Evolutionary conservation across 2,888 invertebrate species (phyloP), one percentile per base, ranked within the genome.

Genomic region (Busseola fusca): DNA sequence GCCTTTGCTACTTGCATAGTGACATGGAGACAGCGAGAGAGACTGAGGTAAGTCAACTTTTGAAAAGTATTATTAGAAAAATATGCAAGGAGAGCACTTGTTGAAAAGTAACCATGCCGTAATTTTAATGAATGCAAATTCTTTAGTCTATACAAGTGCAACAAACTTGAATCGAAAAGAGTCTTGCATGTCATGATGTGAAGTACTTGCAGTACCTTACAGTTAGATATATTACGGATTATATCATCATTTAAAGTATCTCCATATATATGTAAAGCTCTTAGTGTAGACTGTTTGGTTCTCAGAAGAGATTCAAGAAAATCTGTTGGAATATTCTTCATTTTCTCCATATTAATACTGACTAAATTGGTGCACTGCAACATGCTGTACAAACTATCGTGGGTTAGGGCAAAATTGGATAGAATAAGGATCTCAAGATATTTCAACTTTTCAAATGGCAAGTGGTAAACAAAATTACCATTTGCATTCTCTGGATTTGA

Each of bases 181-280:
- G 95, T 96, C 88, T 96, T 96, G 80, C 96, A 96, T 50, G 96
- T 96, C 93, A 96, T 96, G 71, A 96, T 94, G 82, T 96, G 96
- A 12, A 96, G 90, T 21, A 95, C 93, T 78, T 94, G 93, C 65
- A 96, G 82, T 40, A 89, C 87, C 80, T 92, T 93, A 81, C 96
- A 96, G 83, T 91, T 94, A 27, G 96, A 93, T 86, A 96, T 94
- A 70, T 93, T 91, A 54, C 91, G 86, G 71, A 96, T 90, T 73
- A 95, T 95, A 75, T 96, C 95, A 89, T 96, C 96, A 87, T 96
- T 95, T 65, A 96, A 87, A 54, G 96, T 96, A 75, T 96, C 96
- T 57, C 96, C 96, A 87, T 96, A 96, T 77, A 96, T 95, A 78
- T 95, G 91, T 74, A 96, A 88, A 71, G 96, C 95, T 87, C 91